Conservation (phyloP, 2,113 vertebrate species). For the Phalacrocorax brasilianus region DNA sequence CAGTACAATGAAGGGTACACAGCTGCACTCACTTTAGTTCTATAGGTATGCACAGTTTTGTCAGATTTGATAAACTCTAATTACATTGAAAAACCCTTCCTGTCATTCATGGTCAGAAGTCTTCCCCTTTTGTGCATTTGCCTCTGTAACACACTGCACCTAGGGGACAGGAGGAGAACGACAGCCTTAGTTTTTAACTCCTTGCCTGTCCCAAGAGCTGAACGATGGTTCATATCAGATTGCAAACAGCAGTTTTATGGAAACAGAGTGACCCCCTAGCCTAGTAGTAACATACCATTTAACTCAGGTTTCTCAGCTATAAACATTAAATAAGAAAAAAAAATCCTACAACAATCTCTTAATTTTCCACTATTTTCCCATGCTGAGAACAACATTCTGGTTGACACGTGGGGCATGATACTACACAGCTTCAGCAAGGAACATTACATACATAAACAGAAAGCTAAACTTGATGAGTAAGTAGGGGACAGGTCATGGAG, state of each 20-base stretch:
- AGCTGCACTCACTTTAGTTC: background rate
- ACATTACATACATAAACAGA: background rate
- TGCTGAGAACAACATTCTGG: background rate
- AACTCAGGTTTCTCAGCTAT: background rate
- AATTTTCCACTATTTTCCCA: background rate
- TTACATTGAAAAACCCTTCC: background rate
- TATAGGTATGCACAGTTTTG: background rate
- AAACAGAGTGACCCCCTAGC: background rate
- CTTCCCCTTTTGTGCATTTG: background rate
- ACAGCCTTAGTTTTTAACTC: background rate
- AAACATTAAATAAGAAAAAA: background rate
- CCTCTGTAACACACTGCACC: background rate
- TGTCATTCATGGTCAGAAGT: background rate
- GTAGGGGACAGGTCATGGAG: background rate
- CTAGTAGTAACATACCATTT: background rate
- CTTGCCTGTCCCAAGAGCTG: background rate
- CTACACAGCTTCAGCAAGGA: background rate
- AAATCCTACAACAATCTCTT: background rate
- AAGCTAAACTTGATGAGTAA: background rate
- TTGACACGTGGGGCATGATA: background rate
- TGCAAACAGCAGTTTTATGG: background rate
- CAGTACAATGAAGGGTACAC: background rate
- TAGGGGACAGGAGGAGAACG: background rate
- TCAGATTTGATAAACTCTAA: background rate
- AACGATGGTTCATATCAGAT: background rate